Evolutionary conservation across 2,888 invertebrate genomes (phyloP), one percentile per base, ranked within the genome.

Genomic region (Anagyrus pseudococci): DNA sequence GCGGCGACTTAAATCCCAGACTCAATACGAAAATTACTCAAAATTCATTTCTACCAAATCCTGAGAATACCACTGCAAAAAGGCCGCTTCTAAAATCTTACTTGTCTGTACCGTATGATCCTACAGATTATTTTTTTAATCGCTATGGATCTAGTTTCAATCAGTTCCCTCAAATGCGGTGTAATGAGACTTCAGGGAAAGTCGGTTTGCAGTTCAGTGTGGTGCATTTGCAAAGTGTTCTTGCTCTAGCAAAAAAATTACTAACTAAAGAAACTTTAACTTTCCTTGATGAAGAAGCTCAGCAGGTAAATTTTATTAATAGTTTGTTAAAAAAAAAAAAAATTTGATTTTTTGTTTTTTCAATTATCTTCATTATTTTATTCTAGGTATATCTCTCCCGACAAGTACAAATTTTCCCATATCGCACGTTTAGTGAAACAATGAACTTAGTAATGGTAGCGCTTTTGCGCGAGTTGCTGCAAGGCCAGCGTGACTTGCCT

Each of bases 361-460:
- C 17, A 43, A 43, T 4, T n/a, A 43, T 17, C n/a, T n/a, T 17
- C 2, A 37, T 8, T 37, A 37, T 37, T 49, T 49, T 55, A 20
- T 15, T 64, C 25, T 90, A 94, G 82, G 72, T 80, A 23, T 79
- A 79, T 53, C 71, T 72, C 56, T 80, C 80, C 29, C 81, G 82
- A 1, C 80, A 81, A 63, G 77, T 85, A 49, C 86, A 89, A 81
- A 88, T 91, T 52, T 97, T 95, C 77, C 95, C 96, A 19, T 66
- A 98, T 82, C 92, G 93, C 76, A 93, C 94, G 0, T 95, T 97
- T 77, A 96, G 95, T 64, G 98, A 99, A 82, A 95, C 95, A 0
- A 84, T 98, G 58, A 96, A 94, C 79, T 83, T 98, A 58, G 96
- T 96, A 0, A 89, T 96, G 86, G 93, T 98, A 0, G 94, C 96